Evolutionary conservation across 64 coral and sea anemone genomes (phyloP), one percentile per base, ranked within the genome.

Genomic region (Pachyseris speciosa): DNA sequence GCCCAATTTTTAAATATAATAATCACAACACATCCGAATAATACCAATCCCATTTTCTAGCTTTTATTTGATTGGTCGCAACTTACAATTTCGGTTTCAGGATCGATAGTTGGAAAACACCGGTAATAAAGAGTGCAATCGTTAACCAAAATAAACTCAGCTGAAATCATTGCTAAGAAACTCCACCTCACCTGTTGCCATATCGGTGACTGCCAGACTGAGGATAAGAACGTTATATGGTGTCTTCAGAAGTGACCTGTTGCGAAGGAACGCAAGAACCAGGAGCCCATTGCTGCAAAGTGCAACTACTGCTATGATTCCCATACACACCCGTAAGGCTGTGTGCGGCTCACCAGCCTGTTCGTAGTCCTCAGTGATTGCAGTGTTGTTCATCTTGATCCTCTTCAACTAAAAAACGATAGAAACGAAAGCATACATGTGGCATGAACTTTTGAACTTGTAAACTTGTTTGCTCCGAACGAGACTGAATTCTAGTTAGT

Each of bases 171-270:
- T 20, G 16, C 5, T 44, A 50, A 29, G 15, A 30, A 31, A 16
- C 13, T 12, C 64, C 13, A 51, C 20, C 73, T 47, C 11, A 78
- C 71, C 87, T 90, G 73, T 79, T 27, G 86, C 76, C 86, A 88
- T 74, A 48, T 88, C 87, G 17, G 73, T 78, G 10, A 90, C 24
- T 15, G 90, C 91, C 42, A 93, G 32, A 67, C 91, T 93, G 29
- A 93, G 15, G 37, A 93, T 86, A 19, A 93, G 68, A 5, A 93
- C 49, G 20, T 83, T 93, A 39, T 93, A 93, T 12, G 91, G 69
- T 17, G 68, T 93, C 37, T 61, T 73, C n/a, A 93, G 29, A 13
- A 93, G 36, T 2, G 32, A 16, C 66, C 72, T 74, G 72, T 93
- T 93, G 27, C 51, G 58, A 27, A 79, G 1, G 17, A 93, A 87